Conservation (phyloP, 2,888 invertebrate genomes). For the Margaritifera margaritifera region DNA sequence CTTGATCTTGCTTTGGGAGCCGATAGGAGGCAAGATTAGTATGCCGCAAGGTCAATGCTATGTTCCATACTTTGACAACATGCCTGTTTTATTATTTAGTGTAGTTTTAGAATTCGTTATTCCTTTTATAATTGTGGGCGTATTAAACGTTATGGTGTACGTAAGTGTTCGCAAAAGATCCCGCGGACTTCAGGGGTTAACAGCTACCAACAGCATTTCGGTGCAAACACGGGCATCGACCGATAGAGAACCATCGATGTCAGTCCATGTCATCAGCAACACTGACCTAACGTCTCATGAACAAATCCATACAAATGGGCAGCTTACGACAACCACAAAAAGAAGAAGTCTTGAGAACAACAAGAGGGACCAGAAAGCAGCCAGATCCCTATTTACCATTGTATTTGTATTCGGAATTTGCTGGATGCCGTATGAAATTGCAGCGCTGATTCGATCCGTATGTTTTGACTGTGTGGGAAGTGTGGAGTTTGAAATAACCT, state of each 20-base stretch:
- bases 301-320: too few relatives aligned
- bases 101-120: slow-evolving; percentile 48
- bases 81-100: slow-evolving; percentile 36
- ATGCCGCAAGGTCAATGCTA: slow-evolving; percentile 35
- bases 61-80: slow-evolving; percentile 36
- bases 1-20: slow-evolving; percentile 47
- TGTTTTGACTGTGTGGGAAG: slow-evolving; percentile 37
- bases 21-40: slow-evolving; percentile 14
- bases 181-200: slow-evolving; percentile 6
- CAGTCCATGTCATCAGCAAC: background rate
- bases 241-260: background rate
- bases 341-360: slow-evolving; percentile 15
- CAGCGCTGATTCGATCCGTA: slow-evolving; percentile 36
- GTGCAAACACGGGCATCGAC: background rate
- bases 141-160: slow-evolving; percentile 45
- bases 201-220: background rate
- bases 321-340: background rate
- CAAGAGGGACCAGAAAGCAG: slow-evolving; percentile 29
- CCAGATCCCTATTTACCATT: slow-evolving; percentile 48
- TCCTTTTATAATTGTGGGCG: slow-evolving; percentile 36
- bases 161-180: slow-evolving; percentile 38
- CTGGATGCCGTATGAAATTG: slow-evolving; percentile 51
- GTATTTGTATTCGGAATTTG: slow-evolving; percentile 48
- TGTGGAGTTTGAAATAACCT: slow-evolving; percentile 39
- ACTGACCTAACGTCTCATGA: too few relatives aligned